These are phyloP conservation scores for Elysia chlorotica DNA, from an alignment of 1,140 invertebrate genomes.

Conservation along the genomic window DNA sequence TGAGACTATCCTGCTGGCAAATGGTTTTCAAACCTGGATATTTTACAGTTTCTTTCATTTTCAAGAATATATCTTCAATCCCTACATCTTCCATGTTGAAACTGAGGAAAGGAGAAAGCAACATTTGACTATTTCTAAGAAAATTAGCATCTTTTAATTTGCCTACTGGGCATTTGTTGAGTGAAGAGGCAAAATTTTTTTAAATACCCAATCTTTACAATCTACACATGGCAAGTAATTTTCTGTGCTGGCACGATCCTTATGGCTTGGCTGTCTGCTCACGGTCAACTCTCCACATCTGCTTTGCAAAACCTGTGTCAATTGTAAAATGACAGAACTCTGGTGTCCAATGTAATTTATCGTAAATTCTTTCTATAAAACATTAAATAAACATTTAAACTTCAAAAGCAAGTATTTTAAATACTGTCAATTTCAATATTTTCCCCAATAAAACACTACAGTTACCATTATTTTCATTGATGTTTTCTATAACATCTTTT, in stretches of 20 bases:
- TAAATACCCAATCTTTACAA: background rate
- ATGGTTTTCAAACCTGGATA: constrained; percentile 13
- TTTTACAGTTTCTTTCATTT: constrained; percentile 20
- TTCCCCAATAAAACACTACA: background rate
- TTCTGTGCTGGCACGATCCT: background rate
- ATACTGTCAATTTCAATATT: background rate
- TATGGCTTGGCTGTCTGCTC: background rate
- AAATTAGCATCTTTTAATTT: constrained; percentile 4
- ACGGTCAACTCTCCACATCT: constrained; percentile 1
- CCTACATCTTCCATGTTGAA: background rate
- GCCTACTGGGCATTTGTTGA: background rate
- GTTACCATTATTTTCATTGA: background rate
- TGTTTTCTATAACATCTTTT: no score
- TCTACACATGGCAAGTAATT: constrained; percentile 13
- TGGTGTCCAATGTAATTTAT: no score
- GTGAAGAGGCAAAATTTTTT: background rate
- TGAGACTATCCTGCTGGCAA: constrained; percentile 18
- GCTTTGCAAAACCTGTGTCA: constrained; percentile 5
- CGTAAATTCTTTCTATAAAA: background rate
- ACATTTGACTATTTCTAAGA: constrained; percentile 7
- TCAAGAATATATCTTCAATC: background rate
- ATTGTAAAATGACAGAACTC: background rate
- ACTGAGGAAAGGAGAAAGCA: background rate
- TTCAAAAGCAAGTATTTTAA: background rate
- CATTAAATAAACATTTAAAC: background rate